A percentile compares a stretch with the other conserved stretches of the same genome.
Conservation (phyloP, 2,888 invertebrate genomes). For the Nomada flava region DNA sequence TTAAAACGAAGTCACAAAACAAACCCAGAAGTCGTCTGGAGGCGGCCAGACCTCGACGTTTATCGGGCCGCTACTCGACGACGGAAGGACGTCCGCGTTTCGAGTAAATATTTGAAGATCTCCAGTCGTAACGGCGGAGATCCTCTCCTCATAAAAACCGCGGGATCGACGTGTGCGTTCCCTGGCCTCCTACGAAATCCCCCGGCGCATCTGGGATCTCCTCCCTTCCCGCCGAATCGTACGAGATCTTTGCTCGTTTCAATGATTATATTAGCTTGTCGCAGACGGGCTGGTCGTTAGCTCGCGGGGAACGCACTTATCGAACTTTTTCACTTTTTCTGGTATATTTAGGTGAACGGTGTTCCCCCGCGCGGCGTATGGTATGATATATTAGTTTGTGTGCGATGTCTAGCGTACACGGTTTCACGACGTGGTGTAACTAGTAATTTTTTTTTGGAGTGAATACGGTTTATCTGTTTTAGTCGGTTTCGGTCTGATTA, state of each 20-base stretch:
- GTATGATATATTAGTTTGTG: too few relatives aligned
- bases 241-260: constrained; percentile 28
- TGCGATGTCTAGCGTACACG: too few relatives aligned
- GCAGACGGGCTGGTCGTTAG: background rate
- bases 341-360: too few relatives aligned
- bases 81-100: constrained; percentile 80
- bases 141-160: constrained; percentile 78
- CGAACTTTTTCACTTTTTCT: too few relatives aligned
- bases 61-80: constrained; percentile 74
- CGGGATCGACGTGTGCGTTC: constrained; percentile 78
- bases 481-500: too few relatives aligned
- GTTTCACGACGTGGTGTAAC: too few relatives aligned
- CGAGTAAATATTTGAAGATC: constrained; percentile 81
- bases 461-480: too few relatives aligned
- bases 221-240: background rate
- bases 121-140: constrained; percentile 75
- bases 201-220: constrained; percentile 44
- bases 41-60: constrained; percentile 70
- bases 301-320: too few relatives aligned
- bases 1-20: constrained; percentile 72
- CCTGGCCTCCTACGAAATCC: constrained; percentile 63
- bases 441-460: too few relatives aligned
- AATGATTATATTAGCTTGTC: constrained; percentile 36
- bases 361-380: too few relatives aligned
- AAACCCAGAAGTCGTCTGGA: constrained; percentile 73